These are phyloP conservation scores for Osmerus eperlanus DNA, from an alignment of 2,113 vertebrate genomes.

Conservation along the genomic window DNA sequence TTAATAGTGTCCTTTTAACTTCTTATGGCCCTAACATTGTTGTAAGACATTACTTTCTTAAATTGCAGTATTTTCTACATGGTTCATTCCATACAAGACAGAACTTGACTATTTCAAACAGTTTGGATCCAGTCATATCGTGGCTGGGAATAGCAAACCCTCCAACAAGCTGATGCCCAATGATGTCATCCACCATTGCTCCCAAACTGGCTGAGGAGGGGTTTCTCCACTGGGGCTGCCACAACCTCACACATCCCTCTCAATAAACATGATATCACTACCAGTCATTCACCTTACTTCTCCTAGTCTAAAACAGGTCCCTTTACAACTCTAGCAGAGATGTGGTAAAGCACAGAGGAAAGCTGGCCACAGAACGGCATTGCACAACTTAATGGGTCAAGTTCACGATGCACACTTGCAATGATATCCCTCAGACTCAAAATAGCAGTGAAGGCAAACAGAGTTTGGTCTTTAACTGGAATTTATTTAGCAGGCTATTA, in stretches of 20 bases:
- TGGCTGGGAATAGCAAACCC: too few relatives aligned
- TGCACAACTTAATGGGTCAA: background rate
- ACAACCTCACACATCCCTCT: background rate
- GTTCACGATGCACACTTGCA: background rate
- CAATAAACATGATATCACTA: slow-evolving; percentile 1
- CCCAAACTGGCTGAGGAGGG: too few relatives aligned
- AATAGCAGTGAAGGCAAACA: background rate
- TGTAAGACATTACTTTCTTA: too few relatives aligned
- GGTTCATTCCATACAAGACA: too few relatives aligned
- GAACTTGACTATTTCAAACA: too few relatives aligned
- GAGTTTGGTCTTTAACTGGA: background rate
- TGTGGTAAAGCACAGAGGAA: background rate
- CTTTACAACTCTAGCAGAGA: background rate
- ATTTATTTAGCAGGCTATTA: background rate
- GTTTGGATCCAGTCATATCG: too few relatives aligned
- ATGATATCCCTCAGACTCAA: background rate
- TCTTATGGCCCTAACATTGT: too few relatives aligned
- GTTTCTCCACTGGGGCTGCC: background rate
- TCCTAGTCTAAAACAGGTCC: background rate
- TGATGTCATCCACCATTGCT: too few relatives aligned
- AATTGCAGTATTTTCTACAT: too few relatives aligned
- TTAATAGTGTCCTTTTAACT: too few relatives aligned
- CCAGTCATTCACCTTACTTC: slow-evolving; percentile 3
- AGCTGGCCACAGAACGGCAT: background rate
- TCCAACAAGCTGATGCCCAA: too few relatives aligned